These are phyloP conservation scores for Zaprionus ghesquierei DNA, from an alignment of 1,140 invertebrate genomes.

Conservation along the genomic window DNA sequence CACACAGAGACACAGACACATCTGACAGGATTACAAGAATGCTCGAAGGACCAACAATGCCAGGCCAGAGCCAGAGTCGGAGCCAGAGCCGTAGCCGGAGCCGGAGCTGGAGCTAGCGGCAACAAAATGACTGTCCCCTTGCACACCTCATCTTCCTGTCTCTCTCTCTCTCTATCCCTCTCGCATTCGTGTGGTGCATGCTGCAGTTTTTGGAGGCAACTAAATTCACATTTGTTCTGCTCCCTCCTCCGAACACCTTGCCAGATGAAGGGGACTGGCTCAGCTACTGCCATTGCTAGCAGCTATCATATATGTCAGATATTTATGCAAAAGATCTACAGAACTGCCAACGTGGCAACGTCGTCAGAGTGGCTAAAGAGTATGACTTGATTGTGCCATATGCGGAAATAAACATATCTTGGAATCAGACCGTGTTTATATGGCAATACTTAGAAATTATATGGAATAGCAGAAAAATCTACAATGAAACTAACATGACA, in stretches of 20 bases:
- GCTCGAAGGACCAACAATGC: conserved; percentile 73
- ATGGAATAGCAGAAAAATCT: too few relatives aligned
- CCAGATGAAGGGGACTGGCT: not conserved
- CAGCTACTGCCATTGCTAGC: not conserved
- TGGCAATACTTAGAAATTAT: too few relatives aligned
- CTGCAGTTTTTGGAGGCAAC: conserved; percentile 55
- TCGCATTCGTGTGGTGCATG: conserved; percentile 25
- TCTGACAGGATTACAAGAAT: conserved; percentile 78
- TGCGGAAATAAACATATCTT: not conserved
- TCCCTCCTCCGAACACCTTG: not conserved
- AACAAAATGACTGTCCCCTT: conserved; percentile 54
- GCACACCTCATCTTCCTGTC: not conserved
- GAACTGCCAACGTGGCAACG: not conserved
- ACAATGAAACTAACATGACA: too few relatives aligned
- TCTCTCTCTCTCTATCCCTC: not conserved
- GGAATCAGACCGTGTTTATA: not conserved
- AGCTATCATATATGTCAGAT: not conserved
- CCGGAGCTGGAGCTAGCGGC: conserved; percentile 5
- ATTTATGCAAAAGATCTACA: not conserved
- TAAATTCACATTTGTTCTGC: conserved; percentile 71
- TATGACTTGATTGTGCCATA: not conserved
- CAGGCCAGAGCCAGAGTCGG: conserved; percentile 23
- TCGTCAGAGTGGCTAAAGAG: not conserved
- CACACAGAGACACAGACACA: conserved; percentile 3
- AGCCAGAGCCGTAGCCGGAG: too few relatives aligned